Percentiles rank a stretch among this genome's conserved stretches.
Evolutionary conservation across 2,888 invertebrate species (phyloP).

Genomic region (Macrophya alboannulata): DNA sequence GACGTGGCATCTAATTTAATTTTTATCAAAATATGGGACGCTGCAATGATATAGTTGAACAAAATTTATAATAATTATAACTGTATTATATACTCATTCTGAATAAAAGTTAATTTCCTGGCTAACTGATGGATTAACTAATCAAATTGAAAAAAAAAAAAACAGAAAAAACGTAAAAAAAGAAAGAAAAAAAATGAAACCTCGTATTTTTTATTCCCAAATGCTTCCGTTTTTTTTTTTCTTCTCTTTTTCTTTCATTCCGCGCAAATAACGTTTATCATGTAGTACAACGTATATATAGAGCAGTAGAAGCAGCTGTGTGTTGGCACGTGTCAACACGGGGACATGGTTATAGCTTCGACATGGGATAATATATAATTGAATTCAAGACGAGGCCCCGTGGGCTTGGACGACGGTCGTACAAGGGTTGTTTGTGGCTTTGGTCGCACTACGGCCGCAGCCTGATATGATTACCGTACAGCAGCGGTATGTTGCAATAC

Average conservation of each 20-base stretch:
- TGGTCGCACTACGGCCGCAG: not conserved
- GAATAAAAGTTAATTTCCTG: not conserved
- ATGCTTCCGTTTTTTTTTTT: not conserved
- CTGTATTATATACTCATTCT: not conserved
- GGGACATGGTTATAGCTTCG: constrained; percentile 23
- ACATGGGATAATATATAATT: constrained; percentile 43
- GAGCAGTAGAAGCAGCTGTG: not conserved
- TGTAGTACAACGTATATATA: not conserved
- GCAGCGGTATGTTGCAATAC: constrained; percentile 2
- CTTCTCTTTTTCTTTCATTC: not conserved
- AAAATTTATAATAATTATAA: too few relatives aligned
- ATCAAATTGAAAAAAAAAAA: not conserved
- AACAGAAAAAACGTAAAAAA: not conserved
- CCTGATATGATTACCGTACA: constrained; percentile 6
- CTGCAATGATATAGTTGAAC: too few relatives aligned
- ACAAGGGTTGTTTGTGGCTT: constrained; percentile 38
- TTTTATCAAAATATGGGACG: too few relatives aligned
- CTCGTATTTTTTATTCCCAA: not conserved
- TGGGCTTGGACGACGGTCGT: constrained; percentile 35
- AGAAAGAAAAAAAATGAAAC: not conserved
- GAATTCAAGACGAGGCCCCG: constrained; percentile 26
- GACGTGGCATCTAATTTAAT: too few relatives aligned
- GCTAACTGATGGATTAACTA: not conserved
- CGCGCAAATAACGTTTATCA: not conserved
- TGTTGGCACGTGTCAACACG: constrained; percentile 33